A percentile compares a stretch with the other conserved stretches of the same genome.
These are phyloP conservation scores for Eupithecia insigniata DNA, from an alignment of 2,888 invertebrate species.

Conservation along the genomic window DNA sequence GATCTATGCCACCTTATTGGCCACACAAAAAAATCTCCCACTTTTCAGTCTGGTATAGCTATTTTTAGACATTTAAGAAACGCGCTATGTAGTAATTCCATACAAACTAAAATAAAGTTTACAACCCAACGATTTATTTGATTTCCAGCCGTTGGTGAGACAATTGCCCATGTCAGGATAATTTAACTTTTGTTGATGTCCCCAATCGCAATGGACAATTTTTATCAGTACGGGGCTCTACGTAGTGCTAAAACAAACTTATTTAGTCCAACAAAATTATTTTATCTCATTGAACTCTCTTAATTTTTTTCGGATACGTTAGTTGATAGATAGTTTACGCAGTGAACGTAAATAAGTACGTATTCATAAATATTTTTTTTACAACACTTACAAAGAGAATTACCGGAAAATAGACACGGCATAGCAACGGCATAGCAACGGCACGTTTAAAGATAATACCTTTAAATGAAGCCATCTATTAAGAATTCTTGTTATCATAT, in stretches of 20 bases:
- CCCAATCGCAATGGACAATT: neutral
- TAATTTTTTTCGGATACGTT: neutral
- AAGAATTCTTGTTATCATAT: too few species aligned
- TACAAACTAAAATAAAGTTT: neutral
- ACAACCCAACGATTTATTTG: neutral
- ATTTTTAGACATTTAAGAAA: too few species aligned
- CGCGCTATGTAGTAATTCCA: too few species aligned
- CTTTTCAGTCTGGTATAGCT: too few species aligned
- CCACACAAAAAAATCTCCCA: too few species aligned
- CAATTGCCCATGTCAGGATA: neutral
- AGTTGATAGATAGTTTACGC: neutral
- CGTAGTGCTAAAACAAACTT: neutral
- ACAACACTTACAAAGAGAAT: neutral
- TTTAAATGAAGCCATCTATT: too few species aligned
- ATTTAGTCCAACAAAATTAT: neutral
- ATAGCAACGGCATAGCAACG: neutral
- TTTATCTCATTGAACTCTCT: neutral
- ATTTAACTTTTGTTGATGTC: neutral
- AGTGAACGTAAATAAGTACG: too few species aligned
- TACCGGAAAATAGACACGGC: neutral
- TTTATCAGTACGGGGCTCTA: neutral
- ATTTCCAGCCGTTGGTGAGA: neutral
- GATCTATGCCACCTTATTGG: too few species aligned
- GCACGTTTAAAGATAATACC: neutral
- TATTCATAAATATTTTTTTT: neutral